Percentiles rank a stretch among this genome's conserved stretches.
These are phyloP conservation scores for Chrysodeixis includens DNA, from an alignment of 2,888 invertebrate genomes.

Conservation along the genomic window DNA sequence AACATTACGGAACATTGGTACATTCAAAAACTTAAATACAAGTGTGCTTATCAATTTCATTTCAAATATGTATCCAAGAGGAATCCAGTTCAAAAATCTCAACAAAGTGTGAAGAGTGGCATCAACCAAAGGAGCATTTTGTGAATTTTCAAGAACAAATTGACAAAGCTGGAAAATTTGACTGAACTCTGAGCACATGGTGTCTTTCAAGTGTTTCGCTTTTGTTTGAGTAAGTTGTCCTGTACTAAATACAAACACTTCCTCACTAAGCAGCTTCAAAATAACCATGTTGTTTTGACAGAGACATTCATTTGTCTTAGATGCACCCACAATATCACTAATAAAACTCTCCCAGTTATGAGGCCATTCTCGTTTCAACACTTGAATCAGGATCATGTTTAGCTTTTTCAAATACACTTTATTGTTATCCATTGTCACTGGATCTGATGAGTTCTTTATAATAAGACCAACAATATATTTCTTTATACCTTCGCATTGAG, in stretches of 20 bases:
- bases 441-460: slow-evolving; percentile 98
- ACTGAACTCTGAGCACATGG: slow-evolving; percentile 99
- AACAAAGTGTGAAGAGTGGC: slow-evolving; percentile 98
- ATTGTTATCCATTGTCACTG: slow-evolving; percentile 96
- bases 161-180: slow-evolving; percentile 99
- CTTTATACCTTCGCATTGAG: slow-evolving; percentile 99
- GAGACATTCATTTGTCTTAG: slow-evolving; percentile 99
- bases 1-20: slow-evolving; percentile 99
- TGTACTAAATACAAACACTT: slow-evolving; percentile 99
- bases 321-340: slow-evolving; percentile 99
- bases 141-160: slow-evolving; percentile 99
- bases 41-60: slow-evolving; percentile 98
- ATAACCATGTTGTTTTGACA: slow-evolving; percentile 99
- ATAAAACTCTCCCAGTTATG: slow-evolving; percentile 99
- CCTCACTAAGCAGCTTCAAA: slow-evolving; percentile 98
- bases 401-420: slow-evolving; percentile 99
- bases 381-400: slow-evolving; percentile 99
- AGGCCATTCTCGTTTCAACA: slow-evolving; percentile 99
- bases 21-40: slow-evolving; percentile 98
- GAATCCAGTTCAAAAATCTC: slow-evolving; percentile 99
- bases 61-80: slow-evolving; percentile 99
- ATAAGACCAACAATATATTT: slow-evolving; percentile 99
- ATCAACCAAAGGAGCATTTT: slow-evolving; percentile 98
- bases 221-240: slow-evolving; percentile 99
- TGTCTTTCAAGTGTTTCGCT: slow-evolving; percentile 99